Evolutionary conservation across 2,888 invertebrate genomes (phyloP).

Genomic region (Meta bourneti): DNA sequence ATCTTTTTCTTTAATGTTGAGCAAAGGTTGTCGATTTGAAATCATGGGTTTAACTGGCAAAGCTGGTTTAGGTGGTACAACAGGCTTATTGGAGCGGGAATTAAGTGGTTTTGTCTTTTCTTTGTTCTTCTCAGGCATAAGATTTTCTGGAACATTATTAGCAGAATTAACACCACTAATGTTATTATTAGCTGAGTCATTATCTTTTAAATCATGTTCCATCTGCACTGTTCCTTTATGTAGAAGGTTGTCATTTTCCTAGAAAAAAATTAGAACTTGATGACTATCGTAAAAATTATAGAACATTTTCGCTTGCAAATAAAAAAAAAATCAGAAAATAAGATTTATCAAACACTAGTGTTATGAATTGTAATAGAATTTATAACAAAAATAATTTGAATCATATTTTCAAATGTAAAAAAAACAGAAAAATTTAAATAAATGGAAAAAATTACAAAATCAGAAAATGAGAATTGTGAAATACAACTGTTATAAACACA

Average conservation of each 20-base stretch:
- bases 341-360: too few species aligned
- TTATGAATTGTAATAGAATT: too few species aligned
- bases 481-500: too few species aligned
- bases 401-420: too few species aligned
- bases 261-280: not conserved
- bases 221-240: not conserved
- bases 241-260: constrained; percentile 20
- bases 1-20: constrained; percentile 7
- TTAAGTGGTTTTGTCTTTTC: constrained; percentile 83
- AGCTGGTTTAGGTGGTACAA: constrained; percentile 82
- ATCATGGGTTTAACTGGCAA: constrained; percentile 82
- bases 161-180: not conserved
- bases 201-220: not conserved
- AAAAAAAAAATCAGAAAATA: too few species aligned
- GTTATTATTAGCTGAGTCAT: constrained; percentile 29
- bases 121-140: constrained; percentile 85
- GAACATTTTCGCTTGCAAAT: too few species aligned
- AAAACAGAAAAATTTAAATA: too few species aligned
- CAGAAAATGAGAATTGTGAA: too few species aligned
- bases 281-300: not conserved
- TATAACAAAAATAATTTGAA: too few species aligned
- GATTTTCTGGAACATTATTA: not conserved
- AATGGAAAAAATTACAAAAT: too few species aligned
- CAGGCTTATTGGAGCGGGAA: constrained; percentile 87
- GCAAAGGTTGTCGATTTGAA: constrained; percentile 82